A percentile compares a stretch with the other conserved stretches of the same genome.
Evolutionary conservation across 2,888 invertebrate genomes (phyloP).

Genomic region (Xestia c-nigrum): DNA sequence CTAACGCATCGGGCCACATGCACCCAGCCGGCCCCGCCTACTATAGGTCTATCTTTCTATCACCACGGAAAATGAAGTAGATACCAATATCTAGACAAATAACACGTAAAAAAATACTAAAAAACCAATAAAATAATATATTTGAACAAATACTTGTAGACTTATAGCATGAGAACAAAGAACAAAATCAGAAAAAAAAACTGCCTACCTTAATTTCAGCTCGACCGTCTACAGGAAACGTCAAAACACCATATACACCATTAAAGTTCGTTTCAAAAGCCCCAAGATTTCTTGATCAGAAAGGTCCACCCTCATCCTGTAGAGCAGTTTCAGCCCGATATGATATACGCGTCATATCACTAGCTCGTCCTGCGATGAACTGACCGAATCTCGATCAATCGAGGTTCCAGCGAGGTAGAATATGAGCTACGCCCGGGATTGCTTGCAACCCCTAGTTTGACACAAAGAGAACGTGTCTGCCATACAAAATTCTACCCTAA

Average conservation of each 20-base stretch:
- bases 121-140: neutral
- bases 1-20: neutral
- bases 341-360: slow-evolving; percentile 23
- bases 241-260: neutral
- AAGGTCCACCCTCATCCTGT: neutral
- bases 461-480: slow-evolving; percentile 72
- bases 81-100: neutral
- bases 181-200: neutral
- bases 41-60: neutral
- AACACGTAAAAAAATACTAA: neutral
- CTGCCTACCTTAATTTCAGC: slow-evolving; percentile 27
- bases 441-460: slow-evolving; percentile 71
- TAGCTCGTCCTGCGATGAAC: slow-evolving; percentile 16
- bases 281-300: neutral
- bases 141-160: neutral
- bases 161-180: neutral
- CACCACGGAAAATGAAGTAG: neutral
- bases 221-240: neutral
- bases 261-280: neutral
- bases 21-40: neutral
- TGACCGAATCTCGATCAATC: slow-evolving; percentile 34
- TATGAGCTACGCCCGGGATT: slow-evolving; percentile 69
- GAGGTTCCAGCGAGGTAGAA: slow-evolving; percentile 48
- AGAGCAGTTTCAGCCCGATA: neutral
- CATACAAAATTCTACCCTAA: slow-evolving; percentile 59